These are phyloP conservation scores for Trichogramma pretiosum DNA, from an alignment of 1,140 invertebrate genomes.

Conservation along the genomic window DNA sequence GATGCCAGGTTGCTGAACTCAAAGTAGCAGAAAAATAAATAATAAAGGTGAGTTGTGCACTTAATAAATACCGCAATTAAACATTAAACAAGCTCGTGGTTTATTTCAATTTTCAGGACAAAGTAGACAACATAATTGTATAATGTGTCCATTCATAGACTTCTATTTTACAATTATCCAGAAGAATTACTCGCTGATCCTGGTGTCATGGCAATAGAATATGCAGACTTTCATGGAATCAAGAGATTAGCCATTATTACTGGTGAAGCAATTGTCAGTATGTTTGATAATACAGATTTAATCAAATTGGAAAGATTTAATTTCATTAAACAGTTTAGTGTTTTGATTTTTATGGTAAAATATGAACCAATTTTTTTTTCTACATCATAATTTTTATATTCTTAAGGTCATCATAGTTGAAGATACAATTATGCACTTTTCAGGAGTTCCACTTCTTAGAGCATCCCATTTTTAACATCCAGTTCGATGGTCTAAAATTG, in stretches of 20 bases:
- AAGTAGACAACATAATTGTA: slow-evolving; percentile 95
- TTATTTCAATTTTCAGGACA: slow-evolving; percentile 51
- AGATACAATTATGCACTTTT: slow-evolving; percentile 90
- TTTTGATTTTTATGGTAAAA: neutral
- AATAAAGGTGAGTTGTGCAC: too few species aligned
- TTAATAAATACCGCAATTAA: too few species aligned
- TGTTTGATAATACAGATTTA: slow-evolving; percentile 87
- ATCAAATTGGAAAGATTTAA: slow-evolving; percentile 93
- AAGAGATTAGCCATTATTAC: slow-evolving; percentile 94
- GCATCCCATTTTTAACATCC: slow-evolving; percentile 92
- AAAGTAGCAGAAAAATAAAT: slow-evolving; percentile 98
- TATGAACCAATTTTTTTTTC: neutral
- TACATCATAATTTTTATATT: slow-evolving; percentile 4
- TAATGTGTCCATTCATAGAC: slow-evolving; percentile 98
- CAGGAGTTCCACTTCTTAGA: slow-evolving; percentile 87
- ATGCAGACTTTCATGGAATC: slow-evolving; percentile 99
- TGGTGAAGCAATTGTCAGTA: slow-evolving; percentile 97
- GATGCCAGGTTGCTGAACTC: slow-evolving; percentile 95
- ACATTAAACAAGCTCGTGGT: neutral
- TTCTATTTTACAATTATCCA: slow-evolving; percentile 99
- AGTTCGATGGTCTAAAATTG: slow-evolving; percentile 95
- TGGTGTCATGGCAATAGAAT: slow-evolving; percentile 98
- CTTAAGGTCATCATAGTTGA: slow-evolving; percentile 90
- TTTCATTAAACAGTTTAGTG: slow-evolving; percentile 79
- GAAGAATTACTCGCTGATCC: slow-evolving; percentile 99